A percentile compares a stretch with the other conserved stretches of the same genome.
Evolutionary conservation across 1,140 invertebrate species (phyloP).

Genomic region (Pemphigus obesinymphae): DNA sequence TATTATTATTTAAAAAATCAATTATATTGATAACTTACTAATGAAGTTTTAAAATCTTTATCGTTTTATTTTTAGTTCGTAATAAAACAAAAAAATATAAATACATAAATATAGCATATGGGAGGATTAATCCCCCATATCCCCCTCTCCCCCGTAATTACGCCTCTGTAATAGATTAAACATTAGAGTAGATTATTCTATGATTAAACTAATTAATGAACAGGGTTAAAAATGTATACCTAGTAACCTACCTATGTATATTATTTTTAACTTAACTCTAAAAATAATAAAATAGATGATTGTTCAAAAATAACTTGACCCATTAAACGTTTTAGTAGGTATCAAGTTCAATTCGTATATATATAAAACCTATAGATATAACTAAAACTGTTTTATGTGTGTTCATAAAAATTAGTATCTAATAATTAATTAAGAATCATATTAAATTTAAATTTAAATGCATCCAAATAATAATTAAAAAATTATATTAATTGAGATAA

Average conservation of each 20-base stretch:
- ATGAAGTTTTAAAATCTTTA: too few species aligned
- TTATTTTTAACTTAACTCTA: background rate
- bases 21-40: too few species aligned
- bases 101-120: too few species aligned
- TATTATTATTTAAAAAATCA: too few species aligned
- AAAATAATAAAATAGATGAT: constrained; percentile 6
- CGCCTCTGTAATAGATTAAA: too few species aligned
- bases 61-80: too few species aligned
- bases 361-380: background rate
- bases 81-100: too few species aligned
- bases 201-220: background rate
- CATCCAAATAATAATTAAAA: background rate
- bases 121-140: too few species aligned
- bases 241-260: background rate
- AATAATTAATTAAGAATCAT: background rate
- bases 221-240: background rate
- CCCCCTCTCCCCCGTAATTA: too few species aligned
- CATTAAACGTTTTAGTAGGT: background rate
- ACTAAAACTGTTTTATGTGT: background rate
- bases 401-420: background rate
- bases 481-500: background rate
- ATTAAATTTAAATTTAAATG: background rate
- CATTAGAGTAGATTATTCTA: too few species aligned
- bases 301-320: background rate
- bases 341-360: background rate